Evolutionary conservation across 2,888 invertebrate genomes (phyloP), one percentile per base, ranked within the genome.

Genomic region (Ferdinandea cuprea): DNA sequence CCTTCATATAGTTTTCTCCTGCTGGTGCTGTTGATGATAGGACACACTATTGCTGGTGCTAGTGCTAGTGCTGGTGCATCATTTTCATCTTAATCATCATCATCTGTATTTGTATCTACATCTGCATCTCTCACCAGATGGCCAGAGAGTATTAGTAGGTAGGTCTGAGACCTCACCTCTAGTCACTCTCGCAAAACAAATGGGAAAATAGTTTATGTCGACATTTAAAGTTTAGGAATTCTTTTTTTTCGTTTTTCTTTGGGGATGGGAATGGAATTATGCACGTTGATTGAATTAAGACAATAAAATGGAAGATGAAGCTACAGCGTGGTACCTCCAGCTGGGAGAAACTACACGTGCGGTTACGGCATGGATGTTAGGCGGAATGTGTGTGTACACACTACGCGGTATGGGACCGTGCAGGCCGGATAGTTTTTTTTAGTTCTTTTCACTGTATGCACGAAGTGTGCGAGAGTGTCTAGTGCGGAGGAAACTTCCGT

Each of bases 151-250:
- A 19, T 15, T 40, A 40, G 40, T 15, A 40, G 40, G 58, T 74
- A 74, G 56, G 68, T 81, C 73, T 71, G 65, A 54, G 76, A 72
- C 66, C 50, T 46, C 61, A 52, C 50, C 52, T 50, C 32, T 25
- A 65, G 63, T 63, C 65, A 52, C 69, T 76, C 76, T 50, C 66
- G 11, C 42, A n/a, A 73, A 68, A 68, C 78, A 78, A 83, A 83
- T 83, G 83, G 63, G 83, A 83, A 83, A 79, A 84, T 84, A 69
- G 84, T 84, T 84, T 84, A 84, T 79, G 84, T 74, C 84, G 79
- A 84, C 84, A 84, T 84, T 84, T 79, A 68, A 74, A 84, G 77
- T 79, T 73, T 79, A 73, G 25, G 17, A 4, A 63, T 78, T 35
- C 63, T 61, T 74, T 77, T 74, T 28, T 15, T 46, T 37, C 44